Conservation (phyloP, 2,888 invertebrate genomes). For the Caenorhabditis sp. region DNA sequence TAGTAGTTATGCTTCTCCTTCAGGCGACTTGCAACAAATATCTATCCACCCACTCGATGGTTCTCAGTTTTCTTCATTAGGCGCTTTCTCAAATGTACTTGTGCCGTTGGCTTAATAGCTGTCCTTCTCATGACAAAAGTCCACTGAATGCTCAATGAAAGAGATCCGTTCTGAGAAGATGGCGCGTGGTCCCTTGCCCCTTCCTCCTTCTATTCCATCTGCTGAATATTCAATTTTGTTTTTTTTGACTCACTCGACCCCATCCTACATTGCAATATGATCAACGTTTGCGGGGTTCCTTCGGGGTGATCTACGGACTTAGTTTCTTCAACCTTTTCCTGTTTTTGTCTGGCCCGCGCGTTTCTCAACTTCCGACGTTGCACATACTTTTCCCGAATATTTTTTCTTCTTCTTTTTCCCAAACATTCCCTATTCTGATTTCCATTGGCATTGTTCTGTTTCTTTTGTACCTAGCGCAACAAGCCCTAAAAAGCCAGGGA, state of each 20-base stretch:
- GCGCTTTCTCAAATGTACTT: conserved; percentile 8
- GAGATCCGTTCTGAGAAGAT: conserved; percentile 13
- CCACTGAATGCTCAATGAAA: background rate
- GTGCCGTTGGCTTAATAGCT: background rate
- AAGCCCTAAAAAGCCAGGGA: conserved; percentile 11
- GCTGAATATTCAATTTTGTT: conserved; percentile 55
- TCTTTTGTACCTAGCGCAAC: background rate
- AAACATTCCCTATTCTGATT: background rate
- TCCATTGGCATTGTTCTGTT: background rate
- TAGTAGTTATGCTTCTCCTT: background rate
- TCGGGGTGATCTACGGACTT: conserved; percentile 10
- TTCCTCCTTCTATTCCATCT: conserved; percentile 7
- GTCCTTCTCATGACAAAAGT: background rate
- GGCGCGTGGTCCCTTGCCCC: conserved; percentile 10
- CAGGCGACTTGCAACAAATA: conserved; percentile 24
- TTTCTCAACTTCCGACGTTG: background rate
- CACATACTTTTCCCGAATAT: background rate
- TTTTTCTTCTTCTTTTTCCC: background rate
- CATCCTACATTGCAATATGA: conserved; percentile 38
- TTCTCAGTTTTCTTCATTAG: background rate
- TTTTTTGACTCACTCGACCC: conserved; percentile 32
- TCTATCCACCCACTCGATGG: conserved; percentile 6
- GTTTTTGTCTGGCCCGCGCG: background rate
- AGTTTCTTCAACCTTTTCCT: conserved; percentile 12
- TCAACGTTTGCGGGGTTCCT: conserved; percentile 6